Conservation (phyloP, 2,888 invertebrate genomes). For the Caenorhabditis plicata region DNA sequence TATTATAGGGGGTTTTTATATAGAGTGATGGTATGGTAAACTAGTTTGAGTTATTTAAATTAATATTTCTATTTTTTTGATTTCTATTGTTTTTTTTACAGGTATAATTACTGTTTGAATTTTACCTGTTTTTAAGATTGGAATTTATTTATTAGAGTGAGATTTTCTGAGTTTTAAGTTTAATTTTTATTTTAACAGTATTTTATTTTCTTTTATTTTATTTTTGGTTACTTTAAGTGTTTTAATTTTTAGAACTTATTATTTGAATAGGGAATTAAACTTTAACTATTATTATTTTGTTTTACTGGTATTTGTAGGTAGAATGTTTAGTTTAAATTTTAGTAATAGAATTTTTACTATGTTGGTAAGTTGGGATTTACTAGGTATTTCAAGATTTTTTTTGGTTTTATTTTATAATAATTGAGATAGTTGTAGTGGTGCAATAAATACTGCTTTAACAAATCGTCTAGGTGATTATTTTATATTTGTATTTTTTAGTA, state of each 20-base stretch:
- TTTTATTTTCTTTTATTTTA: constrained; percentile 53
- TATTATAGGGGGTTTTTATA: constrained; percentile 53
- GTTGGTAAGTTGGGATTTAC: constrained; percentile 43
- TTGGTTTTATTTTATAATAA: constrained; percentile 52
- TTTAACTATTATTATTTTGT: constrained; percentile 53
- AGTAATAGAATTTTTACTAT: constrained; percentile 48
- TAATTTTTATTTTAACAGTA: constrained; percentile 52
- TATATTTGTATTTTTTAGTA: constrained; percentile 70
- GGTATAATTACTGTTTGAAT: constrained; percentile 19
- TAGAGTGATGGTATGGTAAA: constrained; percentile 53
- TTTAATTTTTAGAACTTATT: constrained; percentile 47
- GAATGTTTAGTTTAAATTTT: constrained; percentile 50
- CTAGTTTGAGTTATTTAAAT: constrained; percentile 50
- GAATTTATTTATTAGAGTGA: constrained; percentile 68
- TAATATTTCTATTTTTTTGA: constrained; percentile 53
- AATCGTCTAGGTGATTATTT: constrained; percentile 78
- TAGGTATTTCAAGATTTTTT: constrained; percentile 49
- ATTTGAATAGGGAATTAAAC: constrained; percentile 45
- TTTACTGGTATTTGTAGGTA: constrained; percentile 45
- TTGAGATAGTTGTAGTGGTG: constrained; percentile 51
- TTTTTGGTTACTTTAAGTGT: constrained; percentile 47
- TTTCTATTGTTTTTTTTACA: constrained; percentile 36
- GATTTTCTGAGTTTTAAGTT: constrained; percentile 48
- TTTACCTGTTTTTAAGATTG: constrained; percentile 69
- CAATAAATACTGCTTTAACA: constrained; percentile 75